Percentiles rank a stretch among this genome's conserved stretches.
phyloP scores from a whole-genome alignment of 2,113 vertebrate species.

The Xiphias gladius region DNA sequence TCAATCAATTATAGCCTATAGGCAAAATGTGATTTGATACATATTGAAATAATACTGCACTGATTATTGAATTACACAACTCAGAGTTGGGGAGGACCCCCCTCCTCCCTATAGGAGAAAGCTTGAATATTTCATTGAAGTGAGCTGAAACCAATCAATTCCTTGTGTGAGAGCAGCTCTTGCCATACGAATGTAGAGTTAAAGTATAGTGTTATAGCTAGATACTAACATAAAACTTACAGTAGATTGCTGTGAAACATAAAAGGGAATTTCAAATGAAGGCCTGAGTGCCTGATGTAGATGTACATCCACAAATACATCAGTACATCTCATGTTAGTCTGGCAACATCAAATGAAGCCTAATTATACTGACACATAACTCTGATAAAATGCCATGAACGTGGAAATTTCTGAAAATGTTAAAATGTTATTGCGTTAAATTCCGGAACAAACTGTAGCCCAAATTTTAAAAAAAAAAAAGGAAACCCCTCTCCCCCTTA shows the following conservation, averaged over 20 bases:
- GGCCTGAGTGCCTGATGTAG: slow-evolving; percentile 34
- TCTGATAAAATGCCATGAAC: not conserved
- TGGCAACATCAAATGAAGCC: slow-evolving; percentile 14
- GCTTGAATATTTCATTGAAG: slow-evolving; percentile 72
- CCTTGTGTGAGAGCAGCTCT: slow-evolving; percentile 27
- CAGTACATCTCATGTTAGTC: not conserved
- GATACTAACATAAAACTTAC: slow-evolving; percentile 38
- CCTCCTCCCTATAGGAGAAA: slow-evolving; percentile 45
- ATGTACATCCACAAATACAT: slow-evolving; percentile 8
- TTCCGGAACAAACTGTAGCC: too few species aligned
- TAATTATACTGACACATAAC: not conserved
- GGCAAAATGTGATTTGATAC: slow-evolving; percentile 40
- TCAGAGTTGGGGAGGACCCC: slow-evolving; percentile 6
- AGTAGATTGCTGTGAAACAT: slow-evolving; percentile 41
- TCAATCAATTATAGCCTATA: slow-evolving; percentile 52
- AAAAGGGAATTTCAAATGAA: slow-evolving; percentile 58
- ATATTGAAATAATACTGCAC: slow-evolving; percentile 43
- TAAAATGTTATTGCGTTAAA: too few species aligned
- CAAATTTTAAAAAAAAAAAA: too few species aligned
- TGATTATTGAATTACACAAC: slow-evolving; percentile 46
- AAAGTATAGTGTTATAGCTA: slow-evolving; percentile 45
- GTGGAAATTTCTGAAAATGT: too few species aligned
- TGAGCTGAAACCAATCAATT: slow-evolving; percentile 65
- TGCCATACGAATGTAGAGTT: slow-evolving; percentile 12
- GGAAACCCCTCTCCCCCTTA: too few species aligned